Percentiles rank a stretch among this genome's conserved stretches.
phyloP scores from a whole-genome alignment of 2,888 invertebrate species.

The Chalcis sispes region DNA sequence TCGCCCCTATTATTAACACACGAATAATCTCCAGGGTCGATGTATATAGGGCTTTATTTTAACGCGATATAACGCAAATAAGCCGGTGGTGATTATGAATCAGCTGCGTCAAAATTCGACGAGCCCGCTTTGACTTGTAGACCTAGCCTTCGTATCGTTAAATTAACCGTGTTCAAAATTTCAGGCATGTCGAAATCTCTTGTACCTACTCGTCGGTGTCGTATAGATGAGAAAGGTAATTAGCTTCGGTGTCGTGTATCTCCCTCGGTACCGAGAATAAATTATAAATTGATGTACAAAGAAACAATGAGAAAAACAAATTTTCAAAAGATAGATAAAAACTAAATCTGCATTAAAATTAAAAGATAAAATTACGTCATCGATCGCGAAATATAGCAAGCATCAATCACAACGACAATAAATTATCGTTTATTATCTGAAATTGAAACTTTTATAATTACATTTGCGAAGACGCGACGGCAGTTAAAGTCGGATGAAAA shows the following conservation, averaged over 20 bases:
- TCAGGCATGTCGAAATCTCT: too few relatives aligned
- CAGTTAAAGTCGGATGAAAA: neutral
- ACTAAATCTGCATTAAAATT: neutral
- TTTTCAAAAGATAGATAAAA: neutral
- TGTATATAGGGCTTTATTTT: conserved; percentile 51
- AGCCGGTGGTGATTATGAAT: neutral
- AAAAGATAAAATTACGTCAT: neutral
- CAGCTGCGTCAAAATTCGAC: neutral
- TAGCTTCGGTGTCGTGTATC: too few relatives aligned
- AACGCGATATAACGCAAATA: conserved; percentile 51
- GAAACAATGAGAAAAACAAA: too few relatives aligned
- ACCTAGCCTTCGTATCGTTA: neutral
- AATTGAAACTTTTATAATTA: conserved; percentile 45
- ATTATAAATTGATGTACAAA: neutral
- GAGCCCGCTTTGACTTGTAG: neutral
- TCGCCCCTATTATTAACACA: conserved; percentile 55
- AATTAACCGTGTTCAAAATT: conserved; percentile 14
- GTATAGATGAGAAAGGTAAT: too few relatives aligned
- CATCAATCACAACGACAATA: conserved; percentile 24
- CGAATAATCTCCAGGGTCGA: conserved; percentile 28
- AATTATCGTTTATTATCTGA: conserved; percentile 36
- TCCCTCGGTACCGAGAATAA: too few relatives aligned
- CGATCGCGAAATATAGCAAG: neutral
- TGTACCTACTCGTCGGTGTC: too few relatives aligned
- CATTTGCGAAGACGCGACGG: neutral